phyloP scores from a whole-genome alignment of 64 coral and sea anemone species.

The Platygyra sinensis region DNA sequence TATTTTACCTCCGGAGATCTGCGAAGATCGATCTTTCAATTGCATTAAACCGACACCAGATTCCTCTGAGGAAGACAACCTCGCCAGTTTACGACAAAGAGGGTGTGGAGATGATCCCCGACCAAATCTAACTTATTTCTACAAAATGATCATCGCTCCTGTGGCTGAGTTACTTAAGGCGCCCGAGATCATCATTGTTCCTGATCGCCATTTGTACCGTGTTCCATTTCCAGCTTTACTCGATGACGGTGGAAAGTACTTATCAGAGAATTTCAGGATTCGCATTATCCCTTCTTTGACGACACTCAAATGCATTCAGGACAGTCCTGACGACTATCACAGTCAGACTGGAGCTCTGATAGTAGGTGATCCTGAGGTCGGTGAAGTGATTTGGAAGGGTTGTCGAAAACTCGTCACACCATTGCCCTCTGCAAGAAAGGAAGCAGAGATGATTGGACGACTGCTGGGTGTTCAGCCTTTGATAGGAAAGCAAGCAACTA shows the following conservation, averaged over 20 bases:
- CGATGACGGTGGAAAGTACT: background rate
- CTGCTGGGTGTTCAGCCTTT: too few species aligned
- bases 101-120: background rate
- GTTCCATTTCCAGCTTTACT: background rate
- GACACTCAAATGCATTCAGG: too few species aligned
- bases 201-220: background rate
- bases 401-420: too few species aligned
- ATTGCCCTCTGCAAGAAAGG: too few species aligned
- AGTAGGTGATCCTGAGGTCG: too few species aligned
- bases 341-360: too few species aligned
- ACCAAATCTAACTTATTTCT: background rate
- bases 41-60: background rate
- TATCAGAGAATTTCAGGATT: background rate
- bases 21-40: background rate
- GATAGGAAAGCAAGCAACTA: too few species aligned
- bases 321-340: too few species aligned
- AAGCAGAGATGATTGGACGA: too few species aligned
- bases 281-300: too few species aligned
- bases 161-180: background rate
- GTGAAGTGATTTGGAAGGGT: too few species aligned
- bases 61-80: background rate
- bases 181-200: background rate
- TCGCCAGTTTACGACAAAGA: background rate
- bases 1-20: background rate
- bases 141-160: conserved; percentile 9